These are phyloP conservation scores for Palythoa grandis DNA, from an alignment of 92 coral and sea anemone genomes.

Conservation along the genomic window DNA sequence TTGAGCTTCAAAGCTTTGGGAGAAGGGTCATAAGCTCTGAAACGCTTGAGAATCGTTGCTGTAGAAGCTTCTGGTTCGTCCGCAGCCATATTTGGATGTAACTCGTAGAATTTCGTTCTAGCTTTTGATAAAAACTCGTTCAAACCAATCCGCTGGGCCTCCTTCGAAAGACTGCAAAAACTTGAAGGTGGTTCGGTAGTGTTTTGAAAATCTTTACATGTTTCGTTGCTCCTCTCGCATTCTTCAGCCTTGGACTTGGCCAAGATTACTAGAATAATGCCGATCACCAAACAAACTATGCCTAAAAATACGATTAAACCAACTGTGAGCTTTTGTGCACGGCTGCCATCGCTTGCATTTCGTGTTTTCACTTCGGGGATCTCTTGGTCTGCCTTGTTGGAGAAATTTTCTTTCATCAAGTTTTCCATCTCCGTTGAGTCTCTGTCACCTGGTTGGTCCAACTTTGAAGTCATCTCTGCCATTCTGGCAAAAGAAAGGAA, in stretches of 20 bases:
- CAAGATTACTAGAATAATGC: constrained; percentile 64
- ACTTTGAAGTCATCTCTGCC: background rate
- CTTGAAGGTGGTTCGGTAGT: background rate
- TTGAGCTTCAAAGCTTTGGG: constrained; percentile 71
- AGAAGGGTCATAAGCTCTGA: constrained; percentile 67
- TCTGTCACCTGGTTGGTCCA: background rate
- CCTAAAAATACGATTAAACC: constrained; percentile 67
- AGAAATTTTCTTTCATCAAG: constrained; percentile 36
- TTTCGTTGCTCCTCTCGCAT: background rate
- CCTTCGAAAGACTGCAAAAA: constrained; percentile 72
- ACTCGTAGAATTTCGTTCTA: constrained; percentile 42
- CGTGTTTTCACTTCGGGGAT: constrained; percentile 43
- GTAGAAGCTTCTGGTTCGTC: constrained; percentile 35
- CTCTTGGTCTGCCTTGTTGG: constrained; percentile 29
- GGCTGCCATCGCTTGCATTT: background rate
- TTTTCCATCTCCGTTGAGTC: constrained; percentile 52
- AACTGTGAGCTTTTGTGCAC: constrained; percentile 48
- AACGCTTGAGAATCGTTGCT: constrained; percentile 52
- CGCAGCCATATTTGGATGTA: constrained; percentile 61
- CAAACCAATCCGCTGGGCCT: constrained; percentile 72
- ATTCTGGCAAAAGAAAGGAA: constrained; percentile 16
- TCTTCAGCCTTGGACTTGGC: constrained; percentile 57
- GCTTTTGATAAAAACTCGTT: constrained; percentile 68
- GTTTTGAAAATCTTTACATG: constrained; percentile 4
- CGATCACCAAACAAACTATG: constrained; percentile 62